Evolutionary conservation across 2,113 vertebrate species (phyloP), one percentile per base, ranked within the genome.

Genomic region (Aleadryas rufinucha): DNA sequence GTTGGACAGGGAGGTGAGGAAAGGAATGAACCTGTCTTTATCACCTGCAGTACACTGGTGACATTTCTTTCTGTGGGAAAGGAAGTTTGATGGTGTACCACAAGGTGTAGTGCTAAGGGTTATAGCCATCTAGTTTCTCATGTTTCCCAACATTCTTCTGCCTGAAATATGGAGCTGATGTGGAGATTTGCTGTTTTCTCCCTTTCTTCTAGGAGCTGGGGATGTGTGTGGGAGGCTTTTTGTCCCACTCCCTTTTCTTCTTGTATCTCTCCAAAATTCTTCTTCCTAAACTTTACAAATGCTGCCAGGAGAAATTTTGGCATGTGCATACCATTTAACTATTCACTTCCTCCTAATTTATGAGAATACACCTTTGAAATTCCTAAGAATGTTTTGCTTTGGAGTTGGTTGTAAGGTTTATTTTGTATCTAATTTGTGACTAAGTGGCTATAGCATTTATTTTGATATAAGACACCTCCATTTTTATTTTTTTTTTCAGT

Each of bases 291-390:
- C 77, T 95, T 78, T 47, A 49, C 49, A 82, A 13, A 72, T 87
- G 44, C 65, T 94, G 95, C 90, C 95, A 94, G 83, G 71, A 93
- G 69, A 87, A 92, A 86, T 86, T 84, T 39, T 93, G 90, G 72
- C 80, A 53, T 59, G 9, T 68, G 53, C 22, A 0, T 72, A 33
- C n/a, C 78, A 84, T 71, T 81, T 74, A 83, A 59, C 52, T 90
- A 24, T 86, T 95, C 44, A 37, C 20, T 91, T 91, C n/a, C 42
- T 84, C 37, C 41, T 84, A 64, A 78, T 6, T 33, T 17, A 84
- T 2, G 6, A 72, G 30, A 85, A 54, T 83, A 66, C 12, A 52
- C 16, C 84, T 94, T 92, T 5, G 4, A 47, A 94, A 83, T 42
- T 77, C 31, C 19, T 19, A 31, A 83, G 33, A 80, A 30, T 63